Conservation (phyloP, 2,797 vertebrate species). For the Oophaga sylvatica region DNA sequence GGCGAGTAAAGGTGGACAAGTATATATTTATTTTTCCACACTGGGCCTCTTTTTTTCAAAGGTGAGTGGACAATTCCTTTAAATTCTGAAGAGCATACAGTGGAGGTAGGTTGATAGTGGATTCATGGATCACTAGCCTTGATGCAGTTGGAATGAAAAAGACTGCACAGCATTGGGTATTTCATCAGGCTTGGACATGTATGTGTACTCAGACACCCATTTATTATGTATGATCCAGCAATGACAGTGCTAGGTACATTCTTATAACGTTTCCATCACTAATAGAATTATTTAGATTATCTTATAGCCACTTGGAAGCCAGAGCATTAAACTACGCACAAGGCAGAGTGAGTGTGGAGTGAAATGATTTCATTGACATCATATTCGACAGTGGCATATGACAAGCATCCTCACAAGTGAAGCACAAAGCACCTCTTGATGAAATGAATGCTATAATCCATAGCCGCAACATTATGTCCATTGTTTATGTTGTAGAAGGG, state of each 20-base stretch:
- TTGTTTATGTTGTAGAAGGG: slow-evolving; percentile 46
- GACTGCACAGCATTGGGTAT: no score
- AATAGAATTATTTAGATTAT: slow-evolving; percentile 26
- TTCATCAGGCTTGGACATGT: not conserved
- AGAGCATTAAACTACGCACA: slow-evolving; percentile 12
- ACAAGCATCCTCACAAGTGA: slow-evolving; percentile 34
- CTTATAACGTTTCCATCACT: slow-evolving; percentile 20
- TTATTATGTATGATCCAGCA: not conserved
- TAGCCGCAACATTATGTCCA: slow-evolving; percentile 56
- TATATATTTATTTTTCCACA: no score
- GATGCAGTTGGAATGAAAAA: no score
- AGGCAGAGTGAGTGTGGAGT: slow-evolving; percentile 24
- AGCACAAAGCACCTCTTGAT: slow-evolving; percentile 41
- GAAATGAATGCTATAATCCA: slow-evolving; percentile 54
- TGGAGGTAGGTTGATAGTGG: no score
- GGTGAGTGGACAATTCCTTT: no score
- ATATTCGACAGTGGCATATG: slow-evolving; percentile 36
- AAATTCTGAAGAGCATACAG: no score
- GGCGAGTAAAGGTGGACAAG: no score
- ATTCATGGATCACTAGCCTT: no score
- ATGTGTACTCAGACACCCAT: not conserved
- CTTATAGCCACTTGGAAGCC: slow-evolving; percentile 39
- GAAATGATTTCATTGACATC: slow-evolving; percentile 51
- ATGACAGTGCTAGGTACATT: not conserved
- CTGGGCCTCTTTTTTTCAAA: no score